These are phyloP conservation scores for Lepisosteus osseus DNA, from an alignment of 2,113 vertebrate species.

Conservation along the genomic window DNA sequence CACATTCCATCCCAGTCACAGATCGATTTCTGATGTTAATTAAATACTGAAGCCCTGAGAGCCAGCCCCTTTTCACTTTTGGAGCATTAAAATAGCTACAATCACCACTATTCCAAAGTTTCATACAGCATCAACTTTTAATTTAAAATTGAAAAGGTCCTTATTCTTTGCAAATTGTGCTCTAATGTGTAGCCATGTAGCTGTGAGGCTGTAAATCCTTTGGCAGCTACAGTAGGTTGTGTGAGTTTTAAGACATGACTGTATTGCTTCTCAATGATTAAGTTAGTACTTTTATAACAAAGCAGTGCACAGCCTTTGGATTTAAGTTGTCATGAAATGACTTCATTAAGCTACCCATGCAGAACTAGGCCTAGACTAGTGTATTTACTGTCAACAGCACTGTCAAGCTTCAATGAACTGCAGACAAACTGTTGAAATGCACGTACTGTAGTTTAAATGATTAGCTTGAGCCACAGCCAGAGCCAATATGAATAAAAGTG, in stretches of 20 bases:
- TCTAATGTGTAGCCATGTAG: no score
- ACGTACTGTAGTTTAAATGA: not conserved
- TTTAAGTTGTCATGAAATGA: not conserved
- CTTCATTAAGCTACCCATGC: not conserved
- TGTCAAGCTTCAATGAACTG: not conserved
- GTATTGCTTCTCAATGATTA: not conserved
- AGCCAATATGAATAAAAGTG: not conserved
- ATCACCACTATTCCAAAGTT: no score
- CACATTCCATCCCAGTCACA: no score
- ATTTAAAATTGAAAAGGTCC: no score
- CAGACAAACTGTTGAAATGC: not conserved
- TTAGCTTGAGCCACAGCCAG: not conserved
- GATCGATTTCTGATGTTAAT: no score
- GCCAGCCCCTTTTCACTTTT: no score
- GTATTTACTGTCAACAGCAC: not conserved
- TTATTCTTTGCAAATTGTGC: no score
- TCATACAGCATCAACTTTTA: no score
- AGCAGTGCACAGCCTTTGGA: not conserved
- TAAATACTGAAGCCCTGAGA: no score
- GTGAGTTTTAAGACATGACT: not conserved
- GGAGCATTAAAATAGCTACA: no score
- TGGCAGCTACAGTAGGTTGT: not conserved
- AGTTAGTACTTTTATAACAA: not conserved
- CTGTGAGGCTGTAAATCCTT: no score
- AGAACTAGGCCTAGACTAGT: not conserved